phyloP scores from a whole-genome alignment of 2,797 vertebrate genomes.

The Acanthurus lineatus region DNA sequence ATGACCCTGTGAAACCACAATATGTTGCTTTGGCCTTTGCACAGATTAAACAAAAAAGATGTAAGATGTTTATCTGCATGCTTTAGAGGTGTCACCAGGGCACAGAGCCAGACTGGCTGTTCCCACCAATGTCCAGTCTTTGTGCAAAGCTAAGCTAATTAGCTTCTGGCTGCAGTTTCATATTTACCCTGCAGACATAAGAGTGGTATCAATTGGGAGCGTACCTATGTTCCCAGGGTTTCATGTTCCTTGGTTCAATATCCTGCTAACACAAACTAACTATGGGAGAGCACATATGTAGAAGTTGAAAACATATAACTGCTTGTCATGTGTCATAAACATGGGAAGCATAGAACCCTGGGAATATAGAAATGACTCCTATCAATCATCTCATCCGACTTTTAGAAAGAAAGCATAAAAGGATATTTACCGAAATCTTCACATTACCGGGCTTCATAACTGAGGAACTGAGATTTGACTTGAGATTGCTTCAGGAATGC shows the following conservation, averaged over 20 bases:
- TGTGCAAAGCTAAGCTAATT: conserved; percentile 3
- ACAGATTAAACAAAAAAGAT: not conserved
- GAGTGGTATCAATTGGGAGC: too few species aligned
- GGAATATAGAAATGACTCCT: too few species aligned
- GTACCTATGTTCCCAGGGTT: too few species aligned
- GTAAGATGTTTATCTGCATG: not conserved
- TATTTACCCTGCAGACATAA: not conserved
- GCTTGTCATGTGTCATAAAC: too few species aligned
- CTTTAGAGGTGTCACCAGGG: not conserved
- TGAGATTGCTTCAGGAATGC: not conserved
- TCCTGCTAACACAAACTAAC: too few species aligned
- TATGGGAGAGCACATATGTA: too few species aligned
- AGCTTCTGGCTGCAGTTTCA: not conserved
- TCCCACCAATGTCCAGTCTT: not conserved
- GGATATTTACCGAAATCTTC: not conserved
- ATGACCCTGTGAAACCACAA: too few species aligned
- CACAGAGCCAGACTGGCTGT: not conserved
- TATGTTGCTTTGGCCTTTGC: not conserved
- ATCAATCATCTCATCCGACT: not conserved
- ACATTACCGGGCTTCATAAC: not conserved
- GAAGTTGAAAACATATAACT: too few species aligned
- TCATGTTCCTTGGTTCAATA: too few species aligned
- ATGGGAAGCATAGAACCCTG: too few species aligned
- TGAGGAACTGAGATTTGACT: not conserved
- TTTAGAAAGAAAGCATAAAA: not conserved